Evolutionary conservation across 2,797 vertebrate species (phyloP), one percentile per base, ranked within the genome.

Genomic region (Myripristis jacobus): DNA sequence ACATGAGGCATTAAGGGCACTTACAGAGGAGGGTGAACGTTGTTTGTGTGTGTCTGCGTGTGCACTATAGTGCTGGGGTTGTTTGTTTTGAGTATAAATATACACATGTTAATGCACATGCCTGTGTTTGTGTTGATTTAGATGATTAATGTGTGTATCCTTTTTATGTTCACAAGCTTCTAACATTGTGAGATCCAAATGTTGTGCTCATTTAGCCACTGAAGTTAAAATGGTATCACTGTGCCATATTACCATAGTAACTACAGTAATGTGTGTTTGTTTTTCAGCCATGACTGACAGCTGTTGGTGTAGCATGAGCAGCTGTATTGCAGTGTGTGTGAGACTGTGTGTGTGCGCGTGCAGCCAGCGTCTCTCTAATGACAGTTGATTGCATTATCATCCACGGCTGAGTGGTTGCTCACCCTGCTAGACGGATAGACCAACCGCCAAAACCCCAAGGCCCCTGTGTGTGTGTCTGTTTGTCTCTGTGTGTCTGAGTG

Each of bases 311-410:
- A 29, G 65, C 67, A 29, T 69, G 55, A 59, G 57, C 78, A 79
- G 66, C 31, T 79, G 51, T 54, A 38, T 41, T 56, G 53, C 44
- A 55, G 31, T 41, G 48, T 52, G 31, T 47, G 31, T 55, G 48
- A 47, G 62, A 53, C 15, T 62, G 54, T 2, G 41, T 22, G 43
- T 21, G 43, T 6, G 27, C 61, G 47, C 66, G 57, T 79, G 70
- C 70, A 84, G 71, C 62, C 77, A 81, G 63, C 53, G 18, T 75
- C 72, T 71, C 72, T 87, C 81, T 88, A 89, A 91, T 90, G 87
- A 82, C 78, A 87, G 85, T 88, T 84, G 88, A 91, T 91, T 91
- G 83, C 87, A 83, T 88, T 89, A 87, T 88, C 84, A 88, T 88
- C 83, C 80, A 75, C 16, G 80, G 84, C 85, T 89, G 83, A 89